Conservation (phyloP, 2,113 vertebrate species). For the Grus americana region DNA sequence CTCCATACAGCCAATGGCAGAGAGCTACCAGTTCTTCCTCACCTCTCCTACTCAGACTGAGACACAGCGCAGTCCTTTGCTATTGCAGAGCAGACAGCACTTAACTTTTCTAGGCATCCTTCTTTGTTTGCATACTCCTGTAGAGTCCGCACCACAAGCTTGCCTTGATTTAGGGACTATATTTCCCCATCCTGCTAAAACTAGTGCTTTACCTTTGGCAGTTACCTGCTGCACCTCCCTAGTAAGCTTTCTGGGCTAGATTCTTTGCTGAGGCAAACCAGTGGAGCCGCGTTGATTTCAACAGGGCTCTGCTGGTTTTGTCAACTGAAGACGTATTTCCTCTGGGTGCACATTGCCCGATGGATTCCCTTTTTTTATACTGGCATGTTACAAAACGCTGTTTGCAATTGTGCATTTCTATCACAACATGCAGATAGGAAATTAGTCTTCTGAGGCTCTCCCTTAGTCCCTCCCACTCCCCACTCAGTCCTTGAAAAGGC, state of each 20-base stretch:
- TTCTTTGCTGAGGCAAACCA: background rate
- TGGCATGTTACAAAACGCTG: background rate
- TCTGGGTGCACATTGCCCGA: background rate
- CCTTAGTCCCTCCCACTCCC: background rate
- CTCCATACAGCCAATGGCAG: background rate
- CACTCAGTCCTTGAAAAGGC: slow-evolving; percentile 25
- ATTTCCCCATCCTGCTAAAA: background rate
- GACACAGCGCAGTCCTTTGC: background rate
- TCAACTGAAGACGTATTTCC: background rate
- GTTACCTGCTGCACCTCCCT: background rate
- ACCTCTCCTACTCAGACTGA: background rate
- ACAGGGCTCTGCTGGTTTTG: background rate
- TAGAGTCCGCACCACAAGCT: background rate
- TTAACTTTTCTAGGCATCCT: background rate
- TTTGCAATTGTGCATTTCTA: slow-evolving; percentile 34
- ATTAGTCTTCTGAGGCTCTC: slow-evolving; percentile 14
- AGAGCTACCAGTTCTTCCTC: background rate
- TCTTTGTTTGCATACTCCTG: background rate
- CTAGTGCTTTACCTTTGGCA: background rate
- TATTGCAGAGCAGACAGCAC: background rate
- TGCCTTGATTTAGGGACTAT: background rate
- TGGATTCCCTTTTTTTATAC: background rate
- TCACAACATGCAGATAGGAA: slow-evolving; percentile 15
- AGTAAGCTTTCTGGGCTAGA: background rate
- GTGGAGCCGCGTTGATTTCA: background rate